Percentiles rank a stretch among this genome's conserved stretches.
Evolutionary conservation across 2,113 vertebrate species (phyloP).

Genomic region (Illadopsis cleaveri): DNA sequence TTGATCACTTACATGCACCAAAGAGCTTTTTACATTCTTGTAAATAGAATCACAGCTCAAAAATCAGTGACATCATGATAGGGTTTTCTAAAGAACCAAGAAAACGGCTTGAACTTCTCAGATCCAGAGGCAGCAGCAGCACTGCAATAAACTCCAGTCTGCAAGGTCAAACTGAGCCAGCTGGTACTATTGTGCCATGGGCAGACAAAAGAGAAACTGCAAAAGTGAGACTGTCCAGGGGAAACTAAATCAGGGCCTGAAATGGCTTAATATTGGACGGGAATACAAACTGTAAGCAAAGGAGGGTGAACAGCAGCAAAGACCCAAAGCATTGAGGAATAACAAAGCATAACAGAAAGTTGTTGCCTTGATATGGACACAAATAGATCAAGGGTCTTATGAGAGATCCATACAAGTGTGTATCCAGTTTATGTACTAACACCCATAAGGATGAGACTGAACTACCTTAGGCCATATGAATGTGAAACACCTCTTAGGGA

Average conservation of each 20-base stretch:
- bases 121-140: background rate
- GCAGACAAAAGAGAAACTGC: background rate
- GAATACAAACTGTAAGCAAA: background rate
- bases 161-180: background rate
- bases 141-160: background rate
- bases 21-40: background rate
- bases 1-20: background rate
- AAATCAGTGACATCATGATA: background rate
- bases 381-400: background rate
- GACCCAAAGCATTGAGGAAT: background rate
- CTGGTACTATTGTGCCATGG: fast-evolving
- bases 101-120: background rate
- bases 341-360: background rate
- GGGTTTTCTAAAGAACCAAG: background rate
- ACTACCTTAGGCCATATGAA: background rate
- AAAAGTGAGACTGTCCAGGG: background rate
- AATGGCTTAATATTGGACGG: background rate
- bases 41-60: background rate
- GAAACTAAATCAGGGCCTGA: background rate
- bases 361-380: background rate
- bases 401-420: background rate
- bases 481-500: background rate
- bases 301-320: background rate
- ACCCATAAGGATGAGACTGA: background rate
- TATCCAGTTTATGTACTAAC: background rate